phyloP scores from a whole-genome alignment of 2,797 vertebrate genomes.

The Helicolenus hilgendorfi region DNA sequence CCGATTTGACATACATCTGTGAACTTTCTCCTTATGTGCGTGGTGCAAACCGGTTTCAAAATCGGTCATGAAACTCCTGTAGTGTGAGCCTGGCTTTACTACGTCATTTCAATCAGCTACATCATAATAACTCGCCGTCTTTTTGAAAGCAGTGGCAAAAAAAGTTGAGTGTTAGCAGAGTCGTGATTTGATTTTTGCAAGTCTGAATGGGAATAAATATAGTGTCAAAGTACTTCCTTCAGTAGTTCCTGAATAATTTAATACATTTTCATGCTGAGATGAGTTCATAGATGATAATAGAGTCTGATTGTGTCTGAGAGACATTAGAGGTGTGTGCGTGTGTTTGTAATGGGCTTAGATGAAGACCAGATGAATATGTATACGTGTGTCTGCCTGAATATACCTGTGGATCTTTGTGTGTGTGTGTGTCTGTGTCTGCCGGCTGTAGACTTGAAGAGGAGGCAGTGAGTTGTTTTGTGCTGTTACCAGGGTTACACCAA shows the following conservation, averaged over 20 bases:
- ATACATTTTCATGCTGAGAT: not conserved
- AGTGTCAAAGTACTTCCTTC: not conserved
- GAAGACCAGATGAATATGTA: not conserved
- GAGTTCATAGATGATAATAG: not conserved
- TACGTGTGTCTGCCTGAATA: not conserved
- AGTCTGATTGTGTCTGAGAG: not conserved
- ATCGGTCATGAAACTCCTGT: not conserved
- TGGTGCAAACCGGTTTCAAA: not conserved
- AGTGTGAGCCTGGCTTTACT: not conserved
- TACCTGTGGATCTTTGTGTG: not conserved
- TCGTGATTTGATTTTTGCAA: not conserved
- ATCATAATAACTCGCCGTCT: not conserved
- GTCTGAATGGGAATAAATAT: not conserved
- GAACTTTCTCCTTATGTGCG: not conserved
- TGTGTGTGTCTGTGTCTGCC: not conserved
- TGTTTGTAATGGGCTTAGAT: not conserved
- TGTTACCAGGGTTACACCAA: constrained; percentile 62
- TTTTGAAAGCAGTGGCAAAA: not conserved
- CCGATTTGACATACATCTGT: not conserved
- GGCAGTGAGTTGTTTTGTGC: constrained; percentile 36
- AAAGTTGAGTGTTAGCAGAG: not conserved
- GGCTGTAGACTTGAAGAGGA: not conserved
- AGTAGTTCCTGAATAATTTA: not conserved
- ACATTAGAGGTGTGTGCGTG: not conserved
- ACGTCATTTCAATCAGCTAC: not conserved